These are phyloP conservation scores for Morpho helenor DNA, from an alignment of 2,888 invertebrate genomes.

Conservation along the genomic window DNA sequence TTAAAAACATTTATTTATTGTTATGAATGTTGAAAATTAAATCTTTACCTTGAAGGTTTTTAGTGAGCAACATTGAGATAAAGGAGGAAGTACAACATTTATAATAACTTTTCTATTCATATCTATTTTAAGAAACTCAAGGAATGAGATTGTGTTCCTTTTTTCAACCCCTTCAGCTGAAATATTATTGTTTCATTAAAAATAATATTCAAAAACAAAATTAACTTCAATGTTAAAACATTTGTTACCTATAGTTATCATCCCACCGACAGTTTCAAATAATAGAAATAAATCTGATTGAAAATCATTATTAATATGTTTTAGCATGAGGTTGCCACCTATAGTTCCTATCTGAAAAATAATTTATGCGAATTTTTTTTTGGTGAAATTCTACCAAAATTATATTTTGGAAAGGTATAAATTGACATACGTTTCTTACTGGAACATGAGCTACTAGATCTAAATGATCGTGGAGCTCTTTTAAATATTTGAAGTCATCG, in stretches of 20 bases:
- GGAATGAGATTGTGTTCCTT: conserved; percentile 44
- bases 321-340: conserved; percentile 84
- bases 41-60: conserved; percentile 52
- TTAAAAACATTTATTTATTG: too few species aligned
- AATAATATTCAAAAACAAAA: too few species aligned
- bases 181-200: background rate
- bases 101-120: conserved; percentile 60
- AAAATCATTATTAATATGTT: conserved; percentile 83
- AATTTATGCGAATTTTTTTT: too few species aligned
- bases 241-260: conserved; percentile 54
- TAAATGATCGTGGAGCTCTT: conserved; percentile 81
- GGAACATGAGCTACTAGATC: conserved; percentile 86
- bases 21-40: background rate
- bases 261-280: conserved; percentile 74
- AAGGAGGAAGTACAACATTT: conserved; percentile 43
- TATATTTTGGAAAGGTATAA: too few species aligned
- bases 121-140: conserved; percentile 56
- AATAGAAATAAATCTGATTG: conserved; percentile 87
- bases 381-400: too few species aligned
- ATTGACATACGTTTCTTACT: conserved; percentile 81
- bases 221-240: too few species aligned
- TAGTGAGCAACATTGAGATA: conserved; percentile 32
- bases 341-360: conserved; percentile 81
- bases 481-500: conserved; percentile 80
- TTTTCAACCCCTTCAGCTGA: conserved; percentile 36